Base-by-base conservation (phyloP, 2,113 vertebrate species). In the Hipposideros armiger region DNA sequence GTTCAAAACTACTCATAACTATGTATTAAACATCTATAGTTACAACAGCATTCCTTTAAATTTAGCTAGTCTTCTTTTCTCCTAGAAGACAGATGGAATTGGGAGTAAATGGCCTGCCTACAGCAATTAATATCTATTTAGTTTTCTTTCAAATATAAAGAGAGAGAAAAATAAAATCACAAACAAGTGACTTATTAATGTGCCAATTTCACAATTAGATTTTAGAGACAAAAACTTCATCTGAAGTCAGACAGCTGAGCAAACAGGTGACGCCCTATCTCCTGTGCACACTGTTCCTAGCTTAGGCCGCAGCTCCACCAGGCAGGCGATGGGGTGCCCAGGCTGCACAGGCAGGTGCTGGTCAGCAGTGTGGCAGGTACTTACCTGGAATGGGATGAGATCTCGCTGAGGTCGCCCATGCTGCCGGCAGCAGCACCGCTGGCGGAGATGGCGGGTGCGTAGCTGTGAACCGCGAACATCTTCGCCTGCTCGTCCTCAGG, bases 361-460 rank as follows among this genome's bases (percentile, higher is more conserved):
- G 3, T 26, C 36, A 36, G 36, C 36, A 36, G 36, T 36, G 36
- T 36, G 36, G 36, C 36, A 69, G 30, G 3, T 50, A 13, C 98
- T 1, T 98, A 99, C 99, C 99, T 99, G 95, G 99, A 99, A 88
- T 99, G 99, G 36, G 99, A 99, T 0, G 99, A 99, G 91, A 99
- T 99, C 98, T 99, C 99, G 6, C 99, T 99, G 73, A 99, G 99
- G 98, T 99, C 99, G 4, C 99, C 99, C 91, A 99, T 98, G 97
- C 99, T 99, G 96, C 99, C 99, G 0, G 99, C 99, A 0, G 98
- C 98, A 1, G 97, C 96, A 0, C 99, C 98, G 66, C 99, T 83
- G 1, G 98, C 76, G 0, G 99, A 98, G 81, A 99, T 97, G 30
- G 98, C 98, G 0, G 99, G 97, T 1, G 98, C 96, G 0, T 99